A percentile compares a stretch with the other conserved stretches of the same genome.
Evolutionary conservation across 2,888 invertebrate species (phyloP).

Genomic region (Tuta absoluta): DNA sequence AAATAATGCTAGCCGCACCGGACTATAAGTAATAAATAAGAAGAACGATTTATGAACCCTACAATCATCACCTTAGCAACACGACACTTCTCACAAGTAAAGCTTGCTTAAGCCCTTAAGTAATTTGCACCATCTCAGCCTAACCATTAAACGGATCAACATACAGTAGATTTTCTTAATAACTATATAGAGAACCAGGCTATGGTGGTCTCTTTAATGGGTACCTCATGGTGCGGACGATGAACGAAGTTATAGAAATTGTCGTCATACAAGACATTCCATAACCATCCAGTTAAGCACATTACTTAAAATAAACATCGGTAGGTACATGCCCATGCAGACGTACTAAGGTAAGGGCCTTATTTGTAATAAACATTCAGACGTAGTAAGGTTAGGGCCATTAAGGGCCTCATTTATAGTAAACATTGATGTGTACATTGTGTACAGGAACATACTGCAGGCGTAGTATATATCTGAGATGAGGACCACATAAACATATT

Average conservation of each 20-base stretch:
- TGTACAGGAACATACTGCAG: too few species aligned
- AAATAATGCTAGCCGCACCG: too few species aligned
- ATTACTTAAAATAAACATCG: slow-evolving; percentile 18
- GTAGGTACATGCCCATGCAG: not conserved
- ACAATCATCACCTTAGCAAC: slow-evolving; percentile 5
- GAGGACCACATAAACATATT: too few species aligned
- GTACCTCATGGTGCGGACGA: too few species aligned
- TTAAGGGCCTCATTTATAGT: too few species aligned
- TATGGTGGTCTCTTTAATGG: too few species aligned
- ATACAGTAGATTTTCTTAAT: too few species aligned
- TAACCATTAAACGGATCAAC: too few species aligned
- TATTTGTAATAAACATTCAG: too few species aligned
- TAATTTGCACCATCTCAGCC: not conserved
- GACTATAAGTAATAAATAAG: not conserved
- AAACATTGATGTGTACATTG: too few species aligned
- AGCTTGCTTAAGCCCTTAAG: slow-evolving; percentile 3
- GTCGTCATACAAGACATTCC: slow-evolving; percentile 10
- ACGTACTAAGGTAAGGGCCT: not conserved
- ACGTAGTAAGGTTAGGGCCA: too few species aligned
- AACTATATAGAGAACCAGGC: not conserved
- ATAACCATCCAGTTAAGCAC: slow-evolving; percentile 16
- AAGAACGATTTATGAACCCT: not conserved
- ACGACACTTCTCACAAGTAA: not conserved
- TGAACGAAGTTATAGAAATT: not conserved
- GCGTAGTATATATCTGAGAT: too few species aligned